Conservation (phyloP, 2,113 vertebrate genomes). For the Salvelinus namaycush region DNA sequence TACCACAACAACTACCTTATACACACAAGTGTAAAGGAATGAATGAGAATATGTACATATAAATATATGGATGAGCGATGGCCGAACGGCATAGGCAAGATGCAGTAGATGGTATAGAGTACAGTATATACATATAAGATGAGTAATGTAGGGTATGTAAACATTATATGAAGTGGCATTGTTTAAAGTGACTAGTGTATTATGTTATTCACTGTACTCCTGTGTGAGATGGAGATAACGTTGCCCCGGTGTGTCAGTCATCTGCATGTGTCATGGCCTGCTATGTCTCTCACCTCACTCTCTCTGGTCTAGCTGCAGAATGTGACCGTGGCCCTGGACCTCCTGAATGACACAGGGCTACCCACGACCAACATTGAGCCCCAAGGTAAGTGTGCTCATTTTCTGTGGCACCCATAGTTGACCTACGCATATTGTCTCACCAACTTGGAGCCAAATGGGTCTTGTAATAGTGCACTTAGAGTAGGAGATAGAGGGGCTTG, state of each 20-base stretch:
- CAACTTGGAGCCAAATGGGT: background rate
- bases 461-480: background rate
- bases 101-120: too few relatives aligned
- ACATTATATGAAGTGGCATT: too few relatives aligned
- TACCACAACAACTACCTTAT: too few relatives aligned
- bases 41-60: too few relatives aligned
- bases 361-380: conserved; percentile 74
- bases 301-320: conserved; percentile 82
- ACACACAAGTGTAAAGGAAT: too few relatives aligned
- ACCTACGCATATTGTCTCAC: background rate
- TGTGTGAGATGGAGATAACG: background rate
- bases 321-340: conserved; percentile 83
- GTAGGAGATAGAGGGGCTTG: background rate
- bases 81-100: too few relatives aligned
- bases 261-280: background rate
- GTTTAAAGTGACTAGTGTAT: background rate
- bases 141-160: too few relatives aligned
- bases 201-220: background rate
- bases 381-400: conserved; percentile 74
- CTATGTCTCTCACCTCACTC: background rate
- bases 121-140: too few relatives aligned
- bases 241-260: background rate
- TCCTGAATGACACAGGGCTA: conserved; percentile 80
- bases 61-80: too few relatives aligned
- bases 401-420: background rate